Percentiles rank a stretch among this genome's conserved stretches.
Evolutionary conservation across 2,113 vertebrate genomes (phyloP).

Genomic region (Notothenia coriiceps): DNA sequence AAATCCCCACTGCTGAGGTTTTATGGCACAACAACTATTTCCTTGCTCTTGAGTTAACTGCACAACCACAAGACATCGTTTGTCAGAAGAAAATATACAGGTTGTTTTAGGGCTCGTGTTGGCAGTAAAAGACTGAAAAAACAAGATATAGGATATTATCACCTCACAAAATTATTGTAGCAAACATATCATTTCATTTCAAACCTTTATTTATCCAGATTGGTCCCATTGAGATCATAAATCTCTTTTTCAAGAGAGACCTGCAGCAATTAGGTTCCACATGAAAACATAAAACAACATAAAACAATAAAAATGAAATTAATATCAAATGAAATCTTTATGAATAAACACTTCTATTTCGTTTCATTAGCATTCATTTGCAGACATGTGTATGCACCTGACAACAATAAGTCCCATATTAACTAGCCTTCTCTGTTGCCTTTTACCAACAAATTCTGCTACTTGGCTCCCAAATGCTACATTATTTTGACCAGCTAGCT

Average conservation of each 20-base stretch:
- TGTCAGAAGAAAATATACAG: background rate
- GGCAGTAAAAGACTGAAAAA: background rate
- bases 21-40: background rate
- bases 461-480: background rate
- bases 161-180: background rate
- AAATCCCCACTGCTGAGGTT: background rate
- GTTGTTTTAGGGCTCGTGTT: background rate
- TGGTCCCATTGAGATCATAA: too few relatives aligned
- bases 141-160: background rate
- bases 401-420: too few relatives aligned
- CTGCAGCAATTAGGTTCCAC: too few relatives aligned
- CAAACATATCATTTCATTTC: background rate
- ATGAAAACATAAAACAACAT: too few relatives aligned
- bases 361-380: background rate
- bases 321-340: background rate
- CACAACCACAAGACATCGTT: background rate
- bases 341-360: too few relatives aligned
- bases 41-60: background rate
- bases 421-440: background rate
- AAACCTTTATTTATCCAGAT: too few relatives aligned
- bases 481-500: background rate
- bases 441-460: background rate
- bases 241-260: too few relatives aligned
- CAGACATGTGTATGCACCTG: too few relatives aligned
- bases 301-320: too few relatives aligned